Conservation (phyloP, 2,888 invertebrate species). For the Limnephilus marmoratus region DNA sequence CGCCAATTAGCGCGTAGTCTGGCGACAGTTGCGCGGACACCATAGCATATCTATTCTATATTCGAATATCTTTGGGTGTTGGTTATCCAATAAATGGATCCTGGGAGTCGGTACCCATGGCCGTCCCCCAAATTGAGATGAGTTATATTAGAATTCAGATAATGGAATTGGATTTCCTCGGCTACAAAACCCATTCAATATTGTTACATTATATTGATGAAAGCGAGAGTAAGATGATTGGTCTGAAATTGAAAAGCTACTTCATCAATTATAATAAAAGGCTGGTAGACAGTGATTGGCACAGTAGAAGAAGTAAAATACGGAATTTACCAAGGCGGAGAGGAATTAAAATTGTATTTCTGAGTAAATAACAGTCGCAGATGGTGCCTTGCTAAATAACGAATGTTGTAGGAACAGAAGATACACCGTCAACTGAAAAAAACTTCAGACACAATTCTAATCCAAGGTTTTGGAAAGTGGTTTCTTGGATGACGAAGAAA, state of each 20-base stretch:
- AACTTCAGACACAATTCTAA: not conserved
- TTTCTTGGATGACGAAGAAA: not conserved
- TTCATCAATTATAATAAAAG: not conserved
- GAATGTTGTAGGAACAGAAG: not conserved
- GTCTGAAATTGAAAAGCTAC: not conserved
- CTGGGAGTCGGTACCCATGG: too few species aligned
- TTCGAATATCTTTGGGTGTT: too few species aligned
- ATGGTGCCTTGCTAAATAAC: not conserved
- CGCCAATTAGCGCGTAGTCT: too few species aligned
- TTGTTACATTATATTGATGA: not conserved
- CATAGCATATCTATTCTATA: too few species aligned
- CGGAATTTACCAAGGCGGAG: not conserved
- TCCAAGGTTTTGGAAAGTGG: not conserved
- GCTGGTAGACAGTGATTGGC: not conserved
- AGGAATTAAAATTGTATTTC: constrained; percentile 2
- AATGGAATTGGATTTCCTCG: not conserved
- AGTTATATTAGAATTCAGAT: not conserved
- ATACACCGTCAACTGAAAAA: not conserved
- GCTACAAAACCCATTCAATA: not conserved
- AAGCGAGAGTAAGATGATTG: not conserved
- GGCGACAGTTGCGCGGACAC: too few species aligned
- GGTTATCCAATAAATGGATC: too few species aligned
- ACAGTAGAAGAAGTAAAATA: not conserved
- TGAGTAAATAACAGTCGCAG: not conserved
- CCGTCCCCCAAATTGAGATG: too few species aligned